A percentile compares a stretch with the other conserved stretches of the same genome.
These are phyloP conservation scores for cat (Felis catus) DNA, from an alignment of 2,113 vertebrate genomes.

Conservation along the genomic window F.catus_Fca126_mat1.0 CM031419.1:163697501-163698000, in stretches of 20 bases:
- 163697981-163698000: background rate
- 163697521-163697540: background rate
- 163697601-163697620: background rate
- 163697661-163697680: too few species aligned
- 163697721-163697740: too few species aligned
- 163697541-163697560: background rate
- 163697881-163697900: background rate
- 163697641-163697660: background rate
- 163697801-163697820: too few species aligned
- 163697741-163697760: too few species aligned
- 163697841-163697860: too few species aligned
- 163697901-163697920: background rate
- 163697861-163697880: background rate
- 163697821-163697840: too few species aligned
- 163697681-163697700: too few species aligned
- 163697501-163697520: background rate
- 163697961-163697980: background rate
- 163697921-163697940: background rate
- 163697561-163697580: background rate
- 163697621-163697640: background rate
- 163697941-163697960: background rate
- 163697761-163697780: too few species aligned
- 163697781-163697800: too few species aligned
- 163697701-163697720: too few species aligned
- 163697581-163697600: background rate